Evolutionary conservation across 2,888 invertebrate species (phyloP).

Genomic region (Eretmocerus hayati): DNA sequence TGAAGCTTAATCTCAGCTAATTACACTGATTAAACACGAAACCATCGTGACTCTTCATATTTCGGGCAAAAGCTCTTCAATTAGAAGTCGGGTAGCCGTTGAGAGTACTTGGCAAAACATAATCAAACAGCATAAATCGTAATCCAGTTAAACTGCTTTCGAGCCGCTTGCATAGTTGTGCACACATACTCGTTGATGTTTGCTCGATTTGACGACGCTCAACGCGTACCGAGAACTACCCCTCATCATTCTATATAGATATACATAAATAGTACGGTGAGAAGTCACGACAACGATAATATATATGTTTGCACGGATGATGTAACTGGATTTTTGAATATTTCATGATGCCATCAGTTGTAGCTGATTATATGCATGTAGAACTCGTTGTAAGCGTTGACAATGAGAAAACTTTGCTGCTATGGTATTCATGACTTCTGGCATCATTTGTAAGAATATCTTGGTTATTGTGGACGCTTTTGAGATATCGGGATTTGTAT

Average conservation of each 20-base stretch:
- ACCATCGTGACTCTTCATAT: neutral
- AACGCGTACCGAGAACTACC: no score
- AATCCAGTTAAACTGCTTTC: neutral
- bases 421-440: neutral
- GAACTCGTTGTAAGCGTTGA: neutral
- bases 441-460: neutral
- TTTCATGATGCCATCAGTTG: neutral
- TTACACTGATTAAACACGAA: neutral
- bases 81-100: neutral
- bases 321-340: constrained; percentile 1
- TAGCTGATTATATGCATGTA: neutral
- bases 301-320: no score
- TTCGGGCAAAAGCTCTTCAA: neutral
- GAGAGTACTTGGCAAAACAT: neutral
- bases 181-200: neutral
- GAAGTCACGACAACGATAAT: no score
- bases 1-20: neutral
- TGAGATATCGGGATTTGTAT: no score
- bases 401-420: neutral
- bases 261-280: no score
- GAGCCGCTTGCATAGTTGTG: neutral
- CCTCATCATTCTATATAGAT: no score
- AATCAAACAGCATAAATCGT: constrained; percentile 3
- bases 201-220: no score
- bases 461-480: no score